phyloP scores from a whole-genome alignment of 2,888 invertebrate genomes.

The Nymphalis c-album region DNA sequence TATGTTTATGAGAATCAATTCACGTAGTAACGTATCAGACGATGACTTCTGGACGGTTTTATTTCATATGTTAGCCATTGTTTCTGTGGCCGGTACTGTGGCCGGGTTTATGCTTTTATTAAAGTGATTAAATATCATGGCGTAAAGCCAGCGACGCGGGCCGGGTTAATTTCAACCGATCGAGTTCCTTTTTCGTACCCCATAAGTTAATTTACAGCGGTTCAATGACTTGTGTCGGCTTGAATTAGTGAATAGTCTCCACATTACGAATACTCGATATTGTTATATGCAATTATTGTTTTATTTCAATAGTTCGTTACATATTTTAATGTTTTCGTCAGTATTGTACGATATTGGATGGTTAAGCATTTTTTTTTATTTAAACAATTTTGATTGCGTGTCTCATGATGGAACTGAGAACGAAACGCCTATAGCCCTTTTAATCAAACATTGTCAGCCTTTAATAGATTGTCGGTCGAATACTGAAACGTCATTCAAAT shows the following conservation, averaged over 20 bases:
- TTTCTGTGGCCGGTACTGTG: conserved; percentile 38
- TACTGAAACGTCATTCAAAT: too few species aligned
- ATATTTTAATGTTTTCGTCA: background rate
- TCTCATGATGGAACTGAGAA: conserved; percentile 49
- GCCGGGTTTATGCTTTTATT: conserved; percentile 45
- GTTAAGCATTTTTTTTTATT: conserved; percentile 2
- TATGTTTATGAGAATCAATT: conserved; percentile 31
- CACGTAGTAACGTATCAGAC: conserved; percentile 31
- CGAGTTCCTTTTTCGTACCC: conserved; percentile 40
- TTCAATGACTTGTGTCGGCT: conserved; percentile 17
- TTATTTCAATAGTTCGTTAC: background rate
- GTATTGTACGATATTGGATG: background rate
- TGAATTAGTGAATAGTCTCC: conserved; percentile 3
- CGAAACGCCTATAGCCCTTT: conserved; percentile 52
- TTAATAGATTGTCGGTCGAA: conserved; percentile 43
- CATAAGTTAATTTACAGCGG: conserved; percentile 23
- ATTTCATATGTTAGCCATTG: conserved; percentile 46
- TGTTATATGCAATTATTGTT: background rate
- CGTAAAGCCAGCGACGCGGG: conserved; percentile 41
- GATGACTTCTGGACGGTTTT: conserved; percentile 39
- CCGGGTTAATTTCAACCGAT: conserved; percentile 44
- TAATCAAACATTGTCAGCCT: conserved; percentile 47
- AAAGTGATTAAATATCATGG: conserved; percentile 51
- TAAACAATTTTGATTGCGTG: conserved; percentile 51
- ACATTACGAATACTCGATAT: background rate